Base-by-base conservation (phyloP, 1,140 invertebrate species). In the Neomicropteryx cornuta region DNA sequence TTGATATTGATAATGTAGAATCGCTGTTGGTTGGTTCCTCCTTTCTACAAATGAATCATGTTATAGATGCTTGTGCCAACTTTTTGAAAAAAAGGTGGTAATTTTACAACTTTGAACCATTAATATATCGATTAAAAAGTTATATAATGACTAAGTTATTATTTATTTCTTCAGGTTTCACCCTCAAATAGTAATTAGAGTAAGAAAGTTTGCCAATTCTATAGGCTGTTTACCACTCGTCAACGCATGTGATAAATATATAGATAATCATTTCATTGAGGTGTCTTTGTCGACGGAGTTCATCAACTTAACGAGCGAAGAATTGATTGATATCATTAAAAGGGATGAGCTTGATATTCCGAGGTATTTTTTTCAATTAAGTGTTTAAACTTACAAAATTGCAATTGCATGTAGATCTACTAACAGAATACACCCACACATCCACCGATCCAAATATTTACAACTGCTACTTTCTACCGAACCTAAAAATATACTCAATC, bases 21-120 rank as follows among this genome's bases (percentile, higher is more conserved):
- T 79, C 75, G 46, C 69, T 94, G 2, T 79, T 93, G 73, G 78
- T 89, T 23, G 87, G 84, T n/a, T 83, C 89, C 11, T 85, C 87
- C 4, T 93, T 87, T 58, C 63, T 94, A 11, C 87, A 91, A 52
- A 57, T 94, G 14, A 73, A 75, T 41, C 73, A 79, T 67, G 86
- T 93, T 1, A 75, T 81, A 47, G 83, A 89, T 51, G 85, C 86
- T 4, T 92, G 89, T 61, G 85, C 85, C 36, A 75, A 81, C 48
- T 90, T 87, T 56, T 62, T 91, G 20, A 81, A 83, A 46, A 76
- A 75, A 52, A 73, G 73, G 73, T 76, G 51, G n/a, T n/a, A n/a
- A n/a, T n/a, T n/a, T n/a, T n/a, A n/a, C n/a, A n/a, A n/a, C n/a
- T n/a, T n/a, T n/a, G n/a, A n/a, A n/a, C n/a, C n/a, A n/a, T n/a